Conservation (phyloP, 2,888 invertebrate genomes). For the Drosophila nr. perissopoda region DNA sequence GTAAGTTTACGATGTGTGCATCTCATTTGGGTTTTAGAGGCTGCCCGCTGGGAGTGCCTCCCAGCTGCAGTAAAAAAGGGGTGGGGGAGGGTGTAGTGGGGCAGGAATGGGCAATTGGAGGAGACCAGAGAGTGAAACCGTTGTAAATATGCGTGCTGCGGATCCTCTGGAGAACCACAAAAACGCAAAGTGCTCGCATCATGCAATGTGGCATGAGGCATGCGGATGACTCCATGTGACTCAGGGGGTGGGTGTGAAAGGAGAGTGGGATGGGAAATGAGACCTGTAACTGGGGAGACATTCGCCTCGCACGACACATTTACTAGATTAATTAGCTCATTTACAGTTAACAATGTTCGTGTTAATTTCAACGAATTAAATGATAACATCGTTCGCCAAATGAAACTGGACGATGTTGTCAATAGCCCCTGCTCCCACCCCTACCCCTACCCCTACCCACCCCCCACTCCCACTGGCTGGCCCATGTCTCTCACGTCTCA, state of each 20-base stretch:
- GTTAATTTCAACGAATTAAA: constrained; percentile 85
- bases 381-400: constrained; percentile 80
- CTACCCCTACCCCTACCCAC: not conserved
- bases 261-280: no score
- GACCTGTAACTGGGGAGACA: constrained; percentile 29
- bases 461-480: not conserved
- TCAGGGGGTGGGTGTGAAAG: not conserved
- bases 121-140: not conserved
- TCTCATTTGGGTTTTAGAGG: constrained; percentile 71
- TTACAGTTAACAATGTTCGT: constrained; percentile 84
- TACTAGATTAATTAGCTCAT: constrained; percentile 84
- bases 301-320: constrained; percentile 57
- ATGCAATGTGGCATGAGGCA: constrained; percentile 40
- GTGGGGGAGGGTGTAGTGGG: not conserved
- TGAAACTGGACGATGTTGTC: constrained; percentile 27
- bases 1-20: constrained; percentile 73
- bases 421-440: not conserved
- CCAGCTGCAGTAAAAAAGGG: constrained; percentile 29
- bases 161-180: constrained; percentile 79
- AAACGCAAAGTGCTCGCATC: constrained; percentile 59
- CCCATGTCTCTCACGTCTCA: constrained; percentile 16
- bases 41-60: constrained; percentile 55
- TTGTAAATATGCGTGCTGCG: constrained; percentile 45
- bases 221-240: not conserved
- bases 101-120: constrained; percentile 3